Base-by-base conservation (phyloP, 2,113 vertebrate genomes). In the Oreochromis tanganicae region DNA sequence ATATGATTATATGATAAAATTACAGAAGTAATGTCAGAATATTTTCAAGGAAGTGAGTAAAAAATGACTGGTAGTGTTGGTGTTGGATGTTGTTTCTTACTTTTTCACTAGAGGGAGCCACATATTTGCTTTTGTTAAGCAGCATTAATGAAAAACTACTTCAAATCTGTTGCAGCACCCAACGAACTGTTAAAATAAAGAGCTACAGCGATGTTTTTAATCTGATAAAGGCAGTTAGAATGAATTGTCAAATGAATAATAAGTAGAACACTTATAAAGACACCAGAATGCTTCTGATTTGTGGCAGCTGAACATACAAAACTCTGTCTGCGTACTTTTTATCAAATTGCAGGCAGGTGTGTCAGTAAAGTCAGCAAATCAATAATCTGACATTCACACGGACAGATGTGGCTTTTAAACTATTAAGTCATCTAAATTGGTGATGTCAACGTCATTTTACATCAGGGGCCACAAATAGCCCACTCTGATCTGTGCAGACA, bases 61-160 rank as follows among this genome's bases (percentile, higher is more conserved):
- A 38, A 11, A 4, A 41, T 10, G 2, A 5, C 9, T 1, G 10
- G 11, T 8, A 2, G 3, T 8, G 1, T 56, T 2, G 8, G 8
- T 32, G 14, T 6, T 57, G n/a, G 56, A 2, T 82, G 78, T 32
- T 66, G 24, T 48, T 88, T 16, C 1, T 6, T 2, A 5, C 4
- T 14, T 1, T 1, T 9, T 80, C 90, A 86, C 68, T 29, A 89
- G 92, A 81, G 89, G 87, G 89, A 52, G 79, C 48, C 55, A 83
- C 17, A 21, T 11, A 7, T 27, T 19, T 55, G 57, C 2, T 55
- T 87, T 63, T 10, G 14, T 6, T 10, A 13, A 21, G 46, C 16
- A 43, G 27, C 11, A 17, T 16, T 46, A 6, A 52, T 6, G 17
- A 11, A 80, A 63, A 14, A 27, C 14, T 1, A 24, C 16, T 32